phyloP scores from a whole-genome alignment of 2,888 invertebrate genomes.

The Terebella lapidaria region DNA sequence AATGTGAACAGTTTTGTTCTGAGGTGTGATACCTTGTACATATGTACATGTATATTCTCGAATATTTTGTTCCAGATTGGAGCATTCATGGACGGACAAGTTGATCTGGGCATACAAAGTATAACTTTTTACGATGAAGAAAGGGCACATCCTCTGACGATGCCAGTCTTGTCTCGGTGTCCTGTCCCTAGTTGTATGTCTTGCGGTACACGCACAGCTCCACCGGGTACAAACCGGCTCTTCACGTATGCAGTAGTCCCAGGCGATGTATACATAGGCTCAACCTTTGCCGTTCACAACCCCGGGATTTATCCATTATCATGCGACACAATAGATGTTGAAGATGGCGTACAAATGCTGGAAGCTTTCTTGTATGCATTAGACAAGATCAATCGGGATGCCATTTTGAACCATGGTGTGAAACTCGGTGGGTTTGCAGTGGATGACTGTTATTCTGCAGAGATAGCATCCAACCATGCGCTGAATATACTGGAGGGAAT shows the following conservation, averaged over 20 bases:
- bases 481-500: constrained; percentile 9
- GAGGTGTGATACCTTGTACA: too few species aligned
- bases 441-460: constrained; percentile 39
- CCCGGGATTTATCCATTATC: constrained; percentile 28
- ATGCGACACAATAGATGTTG: constrained; percentile 28
- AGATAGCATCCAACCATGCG: neutral
- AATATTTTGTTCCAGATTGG: neutral
- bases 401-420: constrained; percentile 19
- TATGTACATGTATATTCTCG: too few species aligned
- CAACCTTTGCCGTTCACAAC: constrained; percentile 31
- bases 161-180: too few species aligned
- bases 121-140: too few species aligned
- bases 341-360: constrained; percentile 26
- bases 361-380: constrained; percentile 39
- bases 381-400: constrained; percentile 15
- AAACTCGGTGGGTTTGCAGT: constrained; percentile 39
- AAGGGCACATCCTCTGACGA: too few species aligned
- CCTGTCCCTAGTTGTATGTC: too few species aligned
- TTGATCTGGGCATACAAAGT: too few species aligned
- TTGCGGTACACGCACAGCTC: too few species aligned
- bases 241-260: too few species aligned
- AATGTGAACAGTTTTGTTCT: too few species aligned
- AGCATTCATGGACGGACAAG: too few species aligned
- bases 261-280: constrained; percentile 42
- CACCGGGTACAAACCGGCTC: too few species aligned